These are phyloP conservation scores for Herminia tarsipennalis DNA, from an alignment of 2,888 invertebrate genomes.

Conservation along the genomic window DNA sequence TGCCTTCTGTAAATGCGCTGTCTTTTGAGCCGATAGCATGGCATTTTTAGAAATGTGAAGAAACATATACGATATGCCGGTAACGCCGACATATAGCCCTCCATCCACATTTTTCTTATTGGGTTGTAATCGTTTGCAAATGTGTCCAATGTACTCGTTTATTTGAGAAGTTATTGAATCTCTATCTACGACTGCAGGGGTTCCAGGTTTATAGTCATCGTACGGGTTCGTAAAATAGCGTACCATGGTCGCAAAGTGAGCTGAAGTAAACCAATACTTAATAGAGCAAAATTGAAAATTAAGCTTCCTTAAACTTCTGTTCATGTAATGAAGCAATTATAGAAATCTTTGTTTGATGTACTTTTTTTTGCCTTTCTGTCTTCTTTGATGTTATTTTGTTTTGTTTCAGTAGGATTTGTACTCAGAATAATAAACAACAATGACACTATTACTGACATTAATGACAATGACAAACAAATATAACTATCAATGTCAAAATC, in stretches of 20 bases:
- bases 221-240: slow-evolving; percentile 73
- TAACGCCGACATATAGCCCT: slow-evolving; percentile 89
- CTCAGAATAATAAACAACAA: no score
- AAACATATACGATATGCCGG: slow-evolving; percentile 92
- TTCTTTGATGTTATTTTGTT: slow-evolving; percentile 1
- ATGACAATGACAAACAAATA: no score
- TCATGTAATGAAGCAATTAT: slow-evolving; percentile 1
- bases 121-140: slow-evolving; percentile 66
- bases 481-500: no score
- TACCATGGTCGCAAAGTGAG: slow-evolving; percentile 57
- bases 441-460: no score
- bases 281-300: slow-evolving; percentile 38
- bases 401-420: no score
- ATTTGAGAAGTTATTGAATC: slow-evolving; percentile 58
- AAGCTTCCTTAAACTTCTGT: slow-evolving; percentile 29
- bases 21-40: slow-evolving; percentile 70
- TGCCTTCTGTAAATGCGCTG: slow-evolving; percentile 84
- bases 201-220: slow-evolving; percentile 59
- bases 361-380: background rate
- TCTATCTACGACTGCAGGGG: slow-evolving; percentile 45
- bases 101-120: slow-evolving; percentile 78
- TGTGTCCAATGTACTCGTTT: slow-evolving; percentile 62
- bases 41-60: slow-evolving; percentile 88
- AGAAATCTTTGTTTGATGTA: no score
- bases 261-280: slow-evolving; percentile 45